Evolutionary conservation across 2,888 invertebrate species (phyloP), one percentile per base, ranked within the genome.

Genomic region (Dorcus hopei): DNA sequence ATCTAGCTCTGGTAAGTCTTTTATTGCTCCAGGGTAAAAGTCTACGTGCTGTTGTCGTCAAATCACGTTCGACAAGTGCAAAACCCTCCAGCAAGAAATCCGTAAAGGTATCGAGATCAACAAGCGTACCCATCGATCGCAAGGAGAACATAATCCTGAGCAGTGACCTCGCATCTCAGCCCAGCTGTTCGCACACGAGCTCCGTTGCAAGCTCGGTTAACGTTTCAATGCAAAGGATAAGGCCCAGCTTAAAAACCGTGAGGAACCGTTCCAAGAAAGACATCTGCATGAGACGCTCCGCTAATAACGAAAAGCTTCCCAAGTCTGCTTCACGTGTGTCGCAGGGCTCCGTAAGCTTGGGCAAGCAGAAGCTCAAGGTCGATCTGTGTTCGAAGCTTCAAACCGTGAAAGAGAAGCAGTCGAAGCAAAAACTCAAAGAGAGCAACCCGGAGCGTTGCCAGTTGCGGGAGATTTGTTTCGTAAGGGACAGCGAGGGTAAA

Each of bases 381-480:
- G 62, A 62, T n/a, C 19, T 59, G 16, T 16, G 54, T 3, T 49
- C 58, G 19, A 59, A 63, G 49, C 41, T 63, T 9, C 49, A 63
- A 41, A 66, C 53, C 52, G 67, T 61, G 48, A 65, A 61, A 58
- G 61, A 65, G 43, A 61, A 59, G 48, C 54, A 52, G 43, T 43
- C 23, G 59, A 61, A 38, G 63, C 26, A 33, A 6, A 33, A 33
- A 33, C 26, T 33, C 5, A 58, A 57, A 5, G 66, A 66, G n/a
- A 65, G 65, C 5, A 61, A 48, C 2, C 40, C 42, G 3, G 57
- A 61, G 55, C 61, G 67, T 26, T 50, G 76, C n/a, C 72, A 77
- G 57, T 60, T 79, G 45, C 65, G 71, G 23, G 77, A 78, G 57
- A 77, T 79, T 42, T 75, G 77, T 58, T 76, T 76, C 57, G 69